Percentiles rank a stretch among this genome's conserved stretches.
phyloP scores from a whole-genome alignment of 2,888 invertebrate genomes.

The Drosophila lutescens region DNA sequence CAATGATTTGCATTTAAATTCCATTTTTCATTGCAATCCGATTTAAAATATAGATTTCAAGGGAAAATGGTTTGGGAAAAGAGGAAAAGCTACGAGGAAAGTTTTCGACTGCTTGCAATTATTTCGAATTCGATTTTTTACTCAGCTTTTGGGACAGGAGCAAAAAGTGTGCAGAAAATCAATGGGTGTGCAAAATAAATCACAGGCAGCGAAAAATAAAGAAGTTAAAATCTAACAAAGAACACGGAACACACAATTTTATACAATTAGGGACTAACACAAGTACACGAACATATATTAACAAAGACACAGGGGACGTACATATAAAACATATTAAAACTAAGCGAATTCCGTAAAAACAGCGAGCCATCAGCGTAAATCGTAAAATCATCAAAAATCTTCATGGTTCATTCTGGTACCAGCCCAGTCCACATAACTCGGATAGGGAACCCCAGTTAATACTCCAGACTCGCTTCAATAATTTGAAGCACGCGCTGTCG shows the following conservation, averaged over 20 bases:
- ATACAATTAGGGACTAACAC: constrained; percentile 51
- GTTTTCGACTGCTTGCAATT: constrained; percentile 6
- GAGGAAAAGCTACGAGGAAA: constrained; percentile 24
- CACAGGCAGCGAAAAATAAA: constrained; percentile 2
- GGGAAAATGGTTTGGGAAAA: constrained; percentile 39
- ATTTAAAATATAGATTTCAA: constrained; percentile 33
- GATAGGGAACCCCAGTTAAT: constrained; percentile 29
- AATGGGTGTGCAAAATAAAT: constrained; percentile 19
- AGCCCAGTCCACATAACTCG: constrained; percentile 42
- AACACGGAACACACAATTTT: constrained; percentile 44
- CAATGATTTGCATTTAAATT: constrained; percentile 27
- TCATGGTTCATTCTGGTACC: constrained; percentile 51
- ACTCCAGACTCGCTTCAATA: constrained; percentile 81
- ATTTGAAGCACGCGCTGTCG: constrained; percentile 83
- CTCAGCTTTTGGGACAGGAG: constrained; percentile 61
- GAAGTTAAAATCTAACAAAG: constrained; percentile 34
- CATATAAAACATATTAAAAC: constrained; percentile 68
- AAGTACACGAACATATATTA: constrained; percentile 28
- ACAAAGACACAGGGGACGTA: constrained; percentile 19
- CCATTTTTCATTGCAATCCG: constrained; percentile 51
- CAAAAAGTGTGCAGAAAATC: constrained; percentile 51
- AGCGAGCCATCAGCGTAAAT: constrained; percentile 60
- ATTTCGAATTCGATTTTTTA: constrained; percentile 15
- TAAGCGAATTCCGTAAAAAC: constrained; percentile 54
- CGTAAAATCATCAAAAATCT: constrained; percentile 37